Evolutionary conservation across 2,797 vertebrate genomes (phyloP).

Genomic region (Cyprinella venusta): DNA sequence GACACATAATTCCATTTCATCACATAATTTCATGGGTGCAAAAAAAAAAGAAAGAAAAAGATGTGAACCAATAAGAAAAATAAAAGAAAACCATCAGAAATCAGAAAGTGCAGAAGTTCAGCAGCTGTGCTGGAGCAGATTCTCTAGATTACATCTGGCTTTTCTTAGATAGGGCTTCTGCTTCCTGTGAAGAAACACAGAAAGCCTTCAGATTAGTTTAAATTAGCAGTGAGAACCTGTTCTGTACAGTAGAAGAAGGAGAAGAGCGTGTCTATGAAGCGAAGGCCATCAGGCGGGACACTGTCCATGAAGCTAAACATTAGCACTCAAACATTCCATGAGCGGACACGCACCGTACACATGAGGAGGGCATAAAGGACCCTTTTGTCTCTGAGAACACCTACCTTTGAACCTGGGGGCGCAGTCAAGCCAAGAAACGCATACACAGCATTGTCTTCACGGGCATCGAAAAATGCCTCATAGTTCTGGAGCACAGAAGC

Average conservation of each 20-base stretch:
- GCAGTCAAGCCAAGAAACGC: slow-evolving; percentile 93
- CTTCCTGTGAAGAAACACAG: slow-evolving; percentile 82
- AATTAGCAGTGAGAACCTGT: not conserved
- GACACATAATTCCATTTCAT: slow-evolving; percentile 4
- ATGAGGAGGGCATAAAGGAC: slow-evolving; percentile 31
- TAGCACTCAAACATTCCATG: slow-evolving; percentile 29
- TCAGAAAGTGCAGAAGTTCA: slow-evolving; percentile 35
- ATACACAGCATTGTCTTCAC: slow-evolving; percentile 94
- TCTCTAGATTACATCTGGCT: slow-evolving; percentile 73
- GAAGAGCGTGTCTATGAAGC: slow-evolving; percentile 41
- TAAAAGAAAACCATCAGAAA: not conserved
- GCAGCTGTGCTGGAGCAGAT: slow-evolving; percentile 41
- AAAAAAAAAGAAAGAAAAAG: not conserved
- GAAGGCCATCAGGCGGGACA: slow-evolving; percentile 14
- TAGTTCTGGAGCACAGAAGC: slow-evolving; percentile 82
- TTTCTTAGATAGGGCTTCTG: slow-evolving; percentile 88
- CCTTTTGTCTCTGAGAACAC: slow-evolving; percentile 44
- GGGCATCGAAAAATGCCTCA: slow-evolving; percentile 93
- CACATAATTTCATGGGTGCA: not conserved
- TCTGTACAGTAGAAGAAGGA: slow-evolving; percentile 29
- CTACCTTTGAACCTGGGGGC: slow-evolving; percentile 95
- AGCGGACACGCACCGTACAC: slow-evolving; percentile 4
- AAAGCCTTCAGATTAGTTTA: not conserved
- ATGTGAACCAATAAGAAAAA: not conserved
- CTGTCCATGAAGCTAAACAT: slow-evolving; percentile 20